Evolutionary conservation across 2,797 vertebrate genomes (phyloP).

Genomic region (Centropyge bicolor): DNA sequence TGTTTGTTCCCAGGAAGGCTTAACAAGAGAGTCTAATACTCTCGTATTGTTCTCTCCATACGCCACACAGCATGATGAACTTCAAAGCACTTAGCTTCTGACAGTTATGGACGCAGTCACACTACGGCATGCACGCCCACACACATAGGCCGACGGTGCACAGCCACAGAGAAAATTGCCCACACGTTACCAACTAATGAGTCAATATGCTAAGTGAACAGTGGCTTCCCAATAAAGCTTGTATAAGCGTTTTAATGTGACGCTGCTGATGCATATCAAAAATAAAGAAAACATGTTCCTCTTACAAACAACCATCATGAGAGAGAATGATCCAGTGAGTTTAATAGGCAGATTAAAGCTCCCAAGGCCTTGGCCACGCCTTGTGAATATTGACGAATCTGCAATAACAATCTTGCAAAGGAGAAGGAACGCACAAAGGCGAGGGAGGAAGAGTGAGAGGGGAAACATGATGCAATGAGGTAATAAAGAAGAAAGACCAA

Average conservation of each 20-base stretch:
- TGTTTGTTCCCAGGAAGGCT: slow-evolving; percentile 66
- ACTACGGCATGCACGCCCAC: slow-evolving; percentile 11
- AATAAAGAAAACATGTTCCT: slow-evolving; percentile 54
- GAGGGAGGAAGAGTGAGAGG: slow-evolving; percentile 5
- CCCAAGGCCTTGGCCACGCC: slow-evolving; percentile 29
- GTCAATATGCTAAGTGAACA: slow-evolving; percentile 78
- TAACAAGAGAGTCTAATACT: slow-evolving; percentile 60
- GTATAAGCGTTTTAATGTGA: slow-evolving; percentile 71
- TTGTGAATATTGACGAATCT: slow-evolving; percentile 52
- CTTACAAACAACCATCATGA: slow-evolving; percentile 40
- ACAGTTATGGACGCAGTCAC: slow-evolving; percentile 47
- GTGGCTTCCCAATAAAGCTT: slow-evolving; percentile 56
- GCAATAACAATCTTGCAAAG: slow-evolving; percentile 46
- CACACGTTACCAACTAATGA: slow-evolving; percentile 67
- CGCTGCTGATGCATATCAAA: slow-evolving; percentile 56
- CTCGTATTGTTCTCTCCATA: slow-evolving; percentile 65
- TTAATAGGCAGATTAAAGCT: slow-evolving; percentile 73
- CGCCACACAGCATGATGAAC: slow-evolving; percentile 69
- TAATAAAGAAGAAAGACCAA: slow-evolving; percentile 66
- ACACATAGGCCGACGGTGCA: slow-evolving; percentile 26
- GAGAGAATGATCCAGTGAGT: slow-evolving; percentile 28
- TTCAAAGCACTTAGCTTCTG: slow-evolving; percentile 72
- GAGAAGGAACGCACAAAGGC: slow-evolving; percentile 9
- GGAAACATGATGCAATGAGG: slow-evolving; percentile 59
- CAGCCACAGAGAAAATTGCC: slow-evolving; percentile 62